These are phyloP conservation scores for Sander vitreus DNA, from an alignment of 2,113 vertebrate genomes.

Conservation along the genomic window DNA sequence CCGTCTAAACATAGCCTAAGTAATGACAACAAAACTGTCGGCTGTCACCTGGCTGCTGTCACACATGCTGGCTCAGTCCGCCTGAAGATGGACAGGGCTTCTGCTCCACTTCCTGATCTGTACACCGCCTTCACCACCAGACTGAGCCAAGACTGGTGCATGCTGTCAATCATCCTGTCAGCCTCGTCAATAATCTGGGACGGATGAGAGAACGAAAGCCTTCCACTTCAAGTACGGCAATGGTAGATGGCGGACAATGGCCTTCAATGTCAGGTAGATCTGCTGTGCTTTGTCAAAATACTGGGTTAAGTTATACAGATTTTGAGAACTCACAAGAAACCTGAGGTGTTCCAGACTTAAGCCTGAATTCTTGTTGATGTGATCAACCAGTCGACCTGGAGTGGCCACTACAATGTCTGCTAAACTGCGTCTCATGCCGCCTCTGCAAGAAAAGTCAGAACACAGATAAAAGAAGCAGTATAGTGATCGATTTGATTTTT, in stretches of 20 bases:
- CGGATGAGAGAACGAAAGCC: background rate
- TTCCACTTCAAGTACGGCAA: background rate
- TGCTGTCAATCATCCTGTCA: constrained; percentile 96
- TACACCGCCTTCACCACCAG: constrained; percentile 89
- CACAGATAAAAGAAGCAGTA: background rate
- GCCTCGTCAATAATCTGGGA: constrained; percentile 93
- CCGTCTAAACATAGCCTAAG: too few relatives aligned
- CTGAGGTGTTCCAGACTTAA: constrained; percentile 91
- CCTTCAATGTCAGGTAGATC: background rate
- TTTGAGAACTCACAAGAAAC: constrained; percentile 88
- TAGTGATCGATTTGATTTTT: background rate
- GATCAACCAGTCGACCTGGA: constrained; percentile 95
- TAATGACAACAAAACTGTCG: too few relatives aligned
- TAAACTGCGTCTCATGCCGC: constrained; percentile 83
- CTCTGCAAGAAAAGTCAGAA: constrained; percentile 59
- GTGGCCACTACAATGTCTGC: constrained; percentile 96
- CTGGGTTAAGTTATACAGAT: background rate
- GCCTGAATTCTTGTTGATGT: constrained; percentile 89
- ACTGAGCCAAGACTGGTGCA: constrained; percentile 95
- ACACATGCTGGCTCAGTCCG: constrained; percentile 78
- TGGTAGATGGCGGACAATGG: background rate
- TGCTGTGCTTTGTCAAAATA: background rate
- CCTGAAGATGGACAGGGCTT: constrained; percentile 76
- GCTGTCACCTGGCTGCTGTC: constrained; percentile 93
- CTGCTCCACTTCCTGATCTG: constrained; percentile 40